A percentile compares a stretch with the other conserved stretches of the same genome.
Evolutionary conservation across 2,113 vertebrate genomes (phyloP).

Genomic region (Thermophis baileyi): DNA sequence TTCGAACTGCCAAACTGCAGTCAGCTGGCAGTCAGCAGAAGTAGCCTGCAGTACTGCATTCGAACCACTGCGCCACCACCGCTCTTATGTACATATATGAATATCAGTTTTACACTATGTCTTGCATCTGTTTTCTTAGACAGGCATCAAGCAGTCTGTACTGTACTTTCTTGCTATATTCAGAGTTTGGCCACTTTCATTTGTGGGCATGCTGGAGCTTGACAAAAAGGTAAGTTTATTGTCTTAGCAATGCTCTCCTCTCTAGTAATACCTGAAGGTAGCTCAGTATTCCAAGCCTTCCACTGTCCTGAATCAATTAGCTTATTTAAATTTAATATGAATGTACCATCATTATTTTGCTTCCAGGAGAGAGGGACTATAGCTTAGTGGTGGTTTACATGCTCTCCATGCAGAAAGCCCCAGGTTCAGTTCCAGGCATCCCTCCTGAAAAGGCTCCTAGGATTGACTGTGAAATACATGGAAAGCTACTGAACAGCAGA

Average conservation of each 20-base stretch:
- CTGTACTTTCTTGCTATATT: slow-evolving; percentile 88
- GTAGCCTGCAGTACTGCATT: too few relatives aligned
- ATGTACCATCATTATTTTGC: not conserved
- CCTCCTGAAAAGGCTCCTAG: not conserved
- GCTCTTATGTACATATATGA: not conserved
- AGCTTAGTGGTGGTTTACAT: not conserved
- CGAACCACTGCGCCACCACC: too few relatives aligned
- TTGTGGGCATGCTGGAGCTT: slow-evolving; percentile 88
- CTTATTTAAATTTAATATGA: not conserved
- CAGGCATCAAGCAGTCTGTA: slow-evolving; percentile 74
- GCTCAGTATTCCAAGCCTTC: not conserved
- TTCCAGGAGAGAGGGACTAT: not conserved
- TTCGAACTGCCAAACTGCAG: too few relatives aligned
- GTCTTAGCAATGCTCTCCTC: slow-evolving; percentile 23
- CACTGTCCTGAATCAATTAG: not conserved
- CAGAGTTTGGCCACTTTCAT: slow-evolving; percentile 82
- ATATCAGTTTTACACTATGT: not conserved
- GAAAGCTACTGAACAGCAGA: not conserved
- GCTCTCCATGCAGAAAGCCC: not conserved
- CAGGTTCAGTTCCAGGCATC: not conserved
- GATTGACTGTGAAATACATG: not conserved
- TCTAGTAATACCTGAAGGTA: slow-evolving; percentile 15
- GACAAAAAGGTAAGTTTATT: slow-evolving; percentile 79
- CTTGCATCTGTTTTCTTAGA: slow-evolving; percentile 69
- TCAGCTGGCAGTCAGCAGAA: too few relatives aligned